Evolutionary conservation across 2,888 invertebrate species (phyloP).

Genomic region (Bombyx huttoni): DNA sequence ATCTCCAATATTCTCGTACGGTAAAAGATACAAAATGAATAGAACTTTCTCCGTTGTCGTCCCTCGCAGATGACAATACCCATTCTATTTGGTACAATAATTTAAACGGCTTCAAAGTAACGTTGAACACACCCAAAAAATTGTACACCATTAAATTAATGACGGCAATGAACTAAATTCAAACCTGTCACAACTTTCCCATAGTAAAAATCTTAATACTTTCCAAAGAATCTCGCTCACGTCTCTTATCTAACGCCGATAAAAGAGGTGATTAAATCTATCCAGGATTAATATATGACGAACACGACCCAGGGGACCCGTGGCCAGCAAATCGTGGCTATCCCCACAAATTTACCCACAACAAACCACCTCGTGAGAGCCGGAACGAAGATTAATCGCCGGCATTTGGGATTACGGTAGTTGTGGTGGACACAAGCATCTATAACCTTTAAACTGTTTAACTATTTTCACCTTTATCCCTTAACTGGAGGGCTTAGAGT

Average conservation of each 20-base stretch:
- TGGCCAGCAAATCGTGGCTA: conserved; percentile 52
- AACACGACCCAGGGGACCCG: conserved; percentile 47
- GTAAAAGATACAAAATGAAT: no score
- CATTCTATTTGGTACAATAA: no score
- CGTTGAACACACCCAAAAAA: background rate
- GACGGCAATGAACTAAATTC: background rate
- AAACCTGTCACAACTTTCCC: background rate
- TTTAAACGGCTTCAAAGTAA: background rate
- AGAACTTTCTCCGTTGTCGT: no score
- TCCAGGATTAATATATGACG: conserved; percentile 59
- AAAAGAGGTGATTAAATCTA: conserved; percentile 53
- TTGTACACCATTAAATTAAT: background rate
- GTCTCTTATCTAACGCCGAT: conserved; percentile 34
- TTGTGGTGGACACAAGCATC: conserved; percentile 32
- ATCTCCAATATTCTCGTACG: no score
- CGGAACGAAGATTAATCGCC: conserved; percentile 57
- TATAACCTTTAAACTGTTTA: conserved; percentile 18
- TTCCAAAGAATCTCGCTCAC: conserved; percentile 9
- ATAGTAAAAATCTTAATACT: conserved; percentile 8
- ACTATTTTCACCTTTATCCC: conserved; percentile 16
- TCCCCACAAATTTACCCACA: conserved; percentile 61
- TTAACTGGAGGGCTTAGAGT: conserved; percentile 19
- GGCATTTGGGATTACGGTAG: conserved; percentile 49
- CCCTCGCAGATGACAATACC: no score
- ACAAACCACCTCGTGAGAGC: conserved; percentile 60